Conservation (phyloP, 2,113 vertebrate species). For the Penelope pileata region DNA sequence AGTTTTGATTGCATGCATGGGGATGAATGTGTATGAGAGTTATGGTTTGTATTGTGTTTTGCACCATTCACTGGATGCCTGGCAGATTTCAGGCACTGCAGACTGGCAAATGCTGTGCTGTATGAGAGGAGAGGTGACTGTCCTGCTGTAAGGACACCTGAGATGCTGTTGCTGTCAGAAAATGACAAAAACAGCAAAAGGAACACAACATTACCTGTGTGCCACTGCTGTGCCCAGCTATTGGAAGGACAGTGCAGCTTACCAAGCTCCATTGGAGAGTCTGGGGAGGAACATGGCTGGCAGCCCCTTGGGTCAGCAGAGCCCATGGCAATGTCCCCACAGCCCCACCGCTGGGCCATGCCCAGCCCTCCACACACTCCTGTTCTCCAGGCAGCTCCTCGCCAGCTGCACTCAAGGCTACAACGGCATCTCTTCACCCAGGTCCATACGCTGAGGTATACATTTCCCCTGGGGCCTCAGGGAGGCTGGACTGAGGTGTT, state of each 20-base stretch:
- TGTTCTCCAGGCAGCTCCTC: not conserved
- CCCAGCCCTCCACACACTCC: not conserved
- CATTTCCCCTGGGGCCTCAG: not conserved
- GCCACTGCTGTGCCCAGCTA: not conserved
- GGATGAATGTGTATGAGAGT: rapidly evolving
- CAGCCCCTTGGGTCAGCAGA: not conserved
- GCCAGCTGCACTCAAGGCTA: rapidly evolving
- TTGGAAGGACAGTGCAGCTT: not conserved
- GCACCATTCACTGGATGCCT: not conserved
- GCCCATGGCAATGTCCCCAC: not conserved
- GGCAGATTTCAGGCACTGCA: not conserved
- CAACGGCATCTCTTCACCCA: not conserved
- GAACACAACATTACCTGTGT: not conserved
- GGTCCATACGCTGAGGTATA: not conserved
- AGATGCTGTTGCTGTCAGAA: not conserved
- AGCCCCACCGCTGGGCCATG: not conserved
- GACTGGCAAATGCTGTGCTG: not conserved
- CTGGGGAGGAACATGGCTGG: no score
- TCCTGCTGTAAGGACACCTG: not conserved
- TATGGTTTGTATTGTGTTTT: not conserved
- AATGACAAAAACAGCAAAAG: rapidly evolving
- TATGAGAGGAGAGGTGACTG: not conserved
- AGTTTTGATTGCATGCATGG: not conserved
- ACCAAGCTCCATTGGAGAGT: not conserved
- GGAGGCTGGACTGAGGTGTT: rapidly evolving